Evolutionary conservation across 2,888 invertebrate genomes (phyloP), one percentile per base, ranked within the genome.

Genomic region (Torymus aiolomorphi): DNA sequence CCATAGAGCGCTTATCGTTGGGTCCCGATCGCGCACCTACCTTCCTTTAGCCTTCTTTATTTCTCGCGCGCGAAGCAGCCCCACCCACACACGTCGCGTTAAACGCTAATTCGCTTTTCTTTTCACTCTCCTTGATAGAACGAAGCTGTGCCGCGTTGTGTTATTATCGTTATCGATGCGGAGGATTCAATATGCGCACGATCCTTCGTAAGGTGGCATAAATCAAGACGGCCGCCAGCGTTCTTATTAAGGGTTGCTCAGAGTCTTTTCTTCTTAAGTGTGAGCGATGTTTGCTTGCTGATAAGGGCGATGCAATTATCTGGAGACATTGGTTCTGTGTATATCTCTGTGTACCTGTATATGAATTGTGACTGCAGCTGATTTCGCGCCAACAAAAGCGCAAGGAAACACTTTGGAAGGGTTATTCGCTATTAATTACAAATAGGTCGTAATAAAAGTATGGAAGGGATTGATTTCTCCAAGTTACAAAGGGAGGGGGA

Each of bases 81-180:
- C 80, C 82, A 82, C 82, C 82, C 80, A 82, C 82, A 54, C 73
- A 65, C 80, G 81, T 81, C 78, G 80, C 70, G 62, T 80, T 76
- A 76, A 62, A 75, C 75, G 80, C 80, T 78, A 77, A 74, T 69
- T 67, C 63, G 49, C 76, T 63, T 51, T 81, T 81, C 78, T 81
- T 81, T 81, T 78, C 31, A 5, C 31, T 5, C 31, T 5, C 31
- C 5, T 31, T 31, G 31, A 31, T 31, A 31, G 31, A 31, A 31
- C 5, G 31, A 5, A 31, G 31, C 80, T 75, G 67, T 73, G 54
- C 18, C 12, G 56, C 59, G 14, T 14, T 24, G n/a, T 67, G 51
- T 12, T 56, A n/a, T 14, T 12, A 16, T n/a, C 62, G 16, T 16
- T 13, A 11, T 4, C 67, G 20, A 51, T n/a, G 51, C 52, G 13